A percentile compares a stretch with the other conserved stretches of the same genome.
Conservation (phyloP, 2,113 vertebrate species). For the Pyxicephalus adspersus region DNA sequence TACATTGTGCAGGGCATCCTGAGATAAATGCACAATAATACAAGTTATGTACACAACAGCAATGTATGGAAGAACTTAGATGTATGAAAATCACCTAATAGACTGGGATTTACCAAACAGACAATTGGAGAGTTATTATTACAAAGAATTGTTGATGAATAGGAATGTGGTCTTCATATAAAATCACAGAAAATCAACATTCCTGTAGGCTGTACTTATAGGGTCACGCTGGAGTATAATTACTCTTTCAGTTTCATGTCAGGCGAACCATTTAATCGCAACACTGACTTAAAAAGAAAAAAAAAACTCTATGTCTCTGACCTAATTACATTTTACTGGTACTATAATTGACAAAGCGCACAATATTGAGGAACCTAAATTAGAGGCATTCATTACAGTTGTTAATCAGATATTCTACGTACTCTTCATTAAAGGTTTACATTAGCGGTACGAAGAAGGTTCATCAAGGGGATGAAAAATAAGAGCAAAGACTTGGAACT, state of each 20-base stretch:
- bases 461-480: neutral
- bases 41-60: no score
- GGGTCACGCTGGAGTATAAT: conserved; percentile 10
- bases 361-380: conserved; percentile 25
- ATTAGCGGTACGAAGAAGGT: neutral
- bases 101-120: neutral
- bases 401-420: conserved; percentile 8
- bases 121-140: neutral
- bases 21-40: no score
- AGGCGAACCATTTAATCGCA: neutral
- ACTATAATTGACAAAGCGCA: conserved; percentile 6
- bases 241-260: conserved; percentile 10
- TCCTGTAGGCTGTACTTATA: neutral
- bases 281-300: conserved; percentile 6
- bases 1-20: no score
- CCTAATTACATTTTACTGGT: conserved; percentile 25
- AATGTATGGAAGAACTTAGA: neutral
- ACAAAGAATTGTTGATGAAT: conserved; percentile 8
- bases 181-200: neutral
- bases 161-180: neutral
- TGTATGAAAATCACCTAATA: neutral
- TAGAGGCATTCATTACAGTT: conserved; percentile 1
- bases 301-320: neutral
- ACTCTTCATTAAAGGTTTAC: conserved; percentile 13
- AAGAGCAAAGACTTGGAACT: neutral